A percentile compares a stretch with the other conserved stretches of the same genome.
phyloP scores from a whole-genome alignment of 1,140 invertebrate species.

The Plodia interpunctella region DNA sequence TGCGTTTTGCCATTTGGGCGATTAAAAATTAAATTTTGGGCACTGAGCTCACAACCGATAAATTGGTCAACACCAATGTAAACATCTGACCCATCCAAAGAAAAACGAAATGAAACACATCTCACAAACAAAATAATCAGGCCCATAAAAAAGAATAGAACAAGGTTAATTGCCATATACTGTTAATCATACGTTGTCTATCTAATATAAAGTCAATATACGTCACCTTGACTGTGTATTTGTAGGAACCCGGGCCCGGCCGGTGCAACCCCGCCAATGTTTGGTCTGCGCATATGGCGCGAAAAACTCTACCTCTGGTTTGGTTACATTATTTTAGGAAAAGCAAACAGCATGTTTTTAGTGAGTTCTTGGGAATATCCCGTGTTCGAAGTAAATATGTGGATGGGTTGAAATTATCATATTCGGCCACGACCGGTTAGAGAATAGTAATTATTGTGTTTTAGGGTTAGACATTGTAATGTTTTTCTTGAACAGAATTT shows the following conservation, averaged over 20 bases:
- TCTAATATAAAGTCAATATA: background rate
- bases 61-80: too few relatives aligned
- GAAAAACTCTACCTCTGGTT: background rate
- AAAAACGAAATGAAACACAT: too few relatives aligned
- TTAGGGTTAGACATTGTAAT: background rate
- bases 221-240: slow-evolving; percentile 2
- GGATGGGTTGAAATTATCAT: background rate
- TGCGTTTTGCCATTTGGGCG: too few relatives aligned
- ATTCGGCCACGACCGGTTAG: background rate
- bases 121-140: too few relatives aligned
- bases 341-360: background rate
- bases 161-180: too few relatives aligned
- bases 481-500: background rate
- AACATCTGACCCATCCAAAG: too few relatives aligned
- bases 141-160: too few relatives aligned
- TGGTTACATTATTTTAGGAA: background rate
- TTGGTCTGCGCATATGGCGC: background rate
- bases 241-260: slow-evolving; percentile 1
- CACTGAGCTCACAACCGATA: too few relatives aligned
- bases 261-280: slow-evolving; percentile 3
- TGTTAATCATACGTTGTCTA: background rate
- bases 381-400: background rate
- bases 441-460: background rate
- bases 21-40: too few relatives aligned
- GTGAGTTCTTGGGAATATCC: background rate